Conservation (phyloP, 2,888 invertebrate species). For the Cotesia congregata region DNA sequence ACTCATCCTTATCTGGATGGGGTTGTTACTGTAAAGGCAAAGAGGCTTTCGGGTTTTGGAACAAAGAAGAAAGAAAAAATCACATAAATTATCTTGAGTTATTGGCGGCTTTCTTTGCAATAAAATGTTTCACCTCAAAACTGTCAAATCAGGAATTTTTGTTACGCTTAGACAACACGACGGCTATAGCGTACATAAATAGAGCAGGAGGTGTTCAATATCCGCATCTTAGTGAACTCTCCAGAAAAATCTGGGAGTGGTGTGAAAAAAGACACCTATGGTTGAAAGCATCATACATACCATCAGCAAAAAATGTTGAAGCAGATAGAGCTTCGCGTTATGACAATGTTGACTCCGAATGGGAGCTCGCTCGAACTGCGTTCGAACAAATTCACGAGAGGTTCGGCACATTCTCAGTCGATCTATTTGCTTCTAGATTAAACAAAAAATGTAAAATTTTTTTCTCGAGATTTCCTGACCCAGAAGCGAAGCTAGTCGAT, state of each 20-base stretch:
- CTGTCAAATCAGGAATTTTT: conserved; percentile 37
- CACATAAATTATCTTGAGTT: conserved; percentile 46
- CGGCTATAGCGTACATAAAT: too few relatives aligned
- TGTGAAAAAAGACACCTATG: too few relatives aligned
- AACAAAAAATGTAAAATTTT: conserved; percentile 46
- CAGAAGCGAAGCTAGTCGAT: conserved; percentile 34
- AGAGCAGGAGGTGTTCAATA: too few relatives aligned
- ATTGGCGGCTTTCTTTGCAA: conserved; percentile 37
- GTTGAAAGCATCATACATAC: too few relatives aligned
- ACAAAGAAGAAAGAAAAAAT: conserved; percentile 18
- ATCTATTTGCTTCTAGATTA: conserved; percentile 42
- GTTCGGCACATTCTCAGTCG: conserved; percentile 37
- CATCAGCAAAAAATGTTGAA: conserved; percentile 43
- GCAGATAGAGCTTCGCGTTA: conserved; percentile 51
- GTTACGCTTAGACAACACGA: conserved; percentile 43
- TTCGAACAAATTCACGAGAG: conserved; percentile 25
- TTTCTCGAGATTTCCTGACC: conserved; percentile 36
- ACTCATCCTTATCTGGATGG: conserved; percentile 41
- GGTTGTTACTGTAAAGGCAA: conserved; percentile 32
- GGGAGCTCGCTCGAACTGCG: conserved; percentile 37
- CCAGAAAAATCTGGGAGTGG: too few relatives aligned
- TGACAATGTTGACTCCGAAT: conserved; percentile 39
- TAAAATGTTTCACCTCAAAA: conserved; percentile 41
- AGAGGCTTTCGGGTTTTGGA: conserved; percentile 32
- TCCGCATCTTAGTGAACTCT: too few relatives aligned